Evolutionary conservation across 2,888 invertebrate species (phyloP).

Genomic region (Leucoma salicis): DNA sequence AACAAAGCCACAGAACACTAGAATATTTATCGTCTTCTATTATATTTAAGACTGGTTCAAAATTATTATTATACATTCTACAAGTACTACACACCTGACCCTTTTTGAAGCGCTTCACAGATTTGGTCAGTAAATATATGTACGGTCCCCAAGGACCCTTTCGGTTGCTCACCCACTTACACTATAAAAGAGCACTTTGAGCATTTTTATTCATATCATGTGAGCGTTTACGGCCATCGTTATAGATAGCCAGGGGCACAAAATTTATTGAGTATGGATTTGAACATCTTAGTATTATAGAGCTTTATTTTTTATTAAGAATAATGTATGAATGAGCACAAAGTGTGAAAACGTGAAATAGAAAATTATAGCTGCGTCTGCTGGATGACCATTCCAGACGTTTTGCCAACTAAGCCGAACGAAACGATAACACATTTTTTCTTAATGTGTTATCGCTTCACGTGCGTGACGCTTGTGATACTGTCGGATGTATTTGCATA

Average conservation of each 20-base stretch:
- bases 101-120: constrained; percentile 9
- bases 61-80: constrained; percentile 9
- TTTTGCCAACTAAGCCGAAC: too few species aligned
- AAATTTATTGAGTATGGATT: neutral
- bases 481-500: too few species aligned
- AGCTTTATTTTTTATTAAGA: too few species aligned
- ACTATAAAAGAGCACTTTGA: constrained; percentile 7
- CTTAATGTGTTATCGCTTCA: too few species aligned
- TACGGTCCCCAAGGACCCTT: constrained; percentile 6
- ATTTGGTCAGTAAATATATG: constrained; percentile 12
- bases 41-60: constrained; percentile 2
- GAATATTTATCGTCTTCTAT: neutral
- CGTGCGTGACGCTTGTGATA: too few species aligned
- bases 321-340: too few species aligned
- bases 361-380: too few species aligned
- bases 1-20: neutral
- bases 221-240: neutral
- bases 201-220: constrained; percentile 9
- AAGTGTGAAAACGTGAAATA: too few species aligned
- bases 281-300: too few species aligned
- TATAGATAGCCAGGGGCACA: neutral
- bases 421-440: too few species aligned
- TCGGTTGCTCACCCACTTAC: constrained; percentile 3
- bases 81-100: constrained; percentile 9
- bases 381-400: too few species aligned